Base-by-base conservation (phyloP, 1,140 invertebrate species). In the Vanessa atalanta region DNA sequence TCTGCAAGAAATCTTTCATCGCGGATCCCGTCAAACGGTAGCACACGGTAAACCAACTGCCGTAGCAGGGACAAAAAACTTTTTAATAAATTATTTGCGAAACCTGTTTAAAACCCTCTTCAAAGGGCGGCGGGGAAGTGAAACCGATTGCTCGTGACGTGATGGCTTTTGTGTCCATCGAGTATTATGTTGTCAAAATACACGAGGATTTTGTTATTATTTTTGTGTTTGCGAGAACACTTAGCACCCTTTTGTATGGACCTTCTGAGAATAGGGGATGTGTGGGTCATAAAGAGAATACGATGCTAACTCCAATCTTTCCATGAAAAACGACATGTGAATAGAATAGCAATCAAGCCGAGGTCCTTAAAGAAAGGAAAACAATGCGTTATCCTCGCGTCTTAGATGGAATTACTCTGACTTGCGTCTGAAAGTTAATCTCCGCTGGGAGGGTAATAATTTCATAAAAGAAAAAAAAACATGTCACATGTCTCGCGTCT, bases 101-200 rank as follows among this genome's bases (percentile, higher is more conserved):
- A 92, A 89, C 89, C 89, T 87, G 88, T 87, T 87, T 81, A 69
- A 82, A 83, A 89, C 87, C 90, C 90, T 87, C 83, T 81, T 90
- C 85, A 87, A 89, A 87, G 84, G 85, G 85, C 83, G 81, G 86
- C 80, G 79, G 83, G 83, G 87, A 87, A 89, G 81, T 83, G 86
- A 89, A 90, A 87, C 88, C 88, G 88, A 91, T 91, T 89, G 87
- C 79, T 87, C 83, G 85, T 90, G 88, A 90, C 90, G 87, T 88
- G 88, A 86, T 84, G 83, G 82, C 85, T 83, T 90, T 91, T 91
- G 89, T 92, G 85, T 87, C 85, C 82, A 83, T 83, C 81, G 81
- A 88, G 90, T 90, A 92, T 92, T 92, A 91, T 88, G 88, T 87
- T 92, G 90, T 92, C 90, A 92, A 92, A 92, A 92, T 91, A 92